Evolutionary conservation across 2,888 invertebrate species (phyloP).

Genomic region (Prostheceraeus crozeri): DNA sequence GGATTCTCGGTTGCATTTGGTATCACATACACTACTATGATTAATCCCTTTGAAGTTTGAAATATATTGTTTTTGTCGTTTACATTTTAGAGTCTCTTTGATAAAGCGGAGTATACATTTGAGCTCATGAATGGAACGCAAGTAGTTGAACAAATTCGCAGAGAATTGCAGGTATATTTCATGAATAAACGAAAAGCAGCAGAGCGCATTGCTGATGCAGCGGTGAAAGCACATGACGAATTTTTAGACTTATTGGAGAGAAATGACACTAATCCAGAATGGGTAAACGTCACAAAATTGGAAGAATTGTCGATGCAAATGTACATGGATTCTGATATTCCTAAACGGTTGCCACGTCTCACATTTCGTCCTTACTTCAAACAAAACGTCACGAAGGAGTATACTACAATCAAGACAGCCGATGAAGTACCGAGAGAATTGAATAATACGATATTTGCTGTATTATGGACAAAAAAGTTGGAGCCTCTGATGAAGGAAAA

Average conservation of each 20-base stretch:
- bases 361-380: slow-evolving; percentile 55
- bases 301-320: slow-evolving; percentile 45
- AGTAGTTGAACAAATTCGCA: slow-evolving; percentile 50
- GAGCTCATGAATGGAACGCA: slow-evolving; percentile 53
- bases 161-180: slow-evolving; percentile 51
- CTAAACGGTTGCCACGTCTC: slow-evolving; percentile 48
- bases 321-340: slow-evolving; percentile 56
- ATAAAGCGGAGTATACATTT: slow-evolving; percentile 52
- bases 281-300: slow-evolving; percentile 42
- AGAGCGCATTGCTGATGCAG: slow-evolving; percentile 48
- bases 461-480: slow-evolving; percentile 51
- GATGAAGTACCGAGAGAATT: slow-evolving; percentile 57
- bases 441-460: slow-evolving; percentile 49
- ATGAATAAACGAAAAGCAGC: slow-evolving; percentile 52
- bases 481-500: slow-evolving; percentile 53
- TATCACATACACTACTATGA: too few species aligned
- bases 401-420: slow-evolving; percentile 56
- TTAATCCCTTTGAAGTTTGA: too few species aligned
- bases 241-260: slow-evolving; percentile 44
- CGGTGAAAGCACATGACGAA: slow-evolving; percentile 48
- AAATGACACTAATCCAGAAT: slow-evolving; percentile 41
- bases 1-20: too few species aligned
- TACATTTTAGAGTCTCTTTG: too few species aligned
- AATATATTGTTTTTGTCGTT: too few species aligned
- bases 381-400: slow-evolving; percentile 51